These are phyloP conservation scores for Tachina lurida DNA, from an alignment of 2,888 invertebrate species.

Conservation along the genomic window DNA sequence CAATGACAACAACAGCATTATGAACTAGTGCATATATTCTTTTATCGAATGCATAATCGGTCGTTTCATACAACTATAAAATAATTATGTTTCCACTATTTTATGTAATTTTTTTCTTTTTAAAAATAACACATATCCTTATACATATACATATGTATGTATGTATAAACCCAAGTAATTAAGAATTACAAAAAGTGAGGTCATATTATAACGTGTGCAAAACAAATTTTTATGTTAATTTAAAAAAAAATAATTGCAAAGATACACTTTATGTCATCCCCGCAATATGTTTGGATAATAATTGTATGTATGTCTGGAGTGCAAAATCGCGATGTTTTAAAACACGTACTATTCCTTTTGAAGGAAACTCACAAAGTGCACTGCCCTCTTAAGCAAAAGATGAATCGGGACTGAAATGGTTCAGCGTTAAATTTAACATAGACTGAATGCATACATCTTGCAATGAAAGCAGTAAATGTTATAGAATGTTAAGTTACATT, in stretches of 20 bases:
- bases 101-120: conserved; percentile 36
- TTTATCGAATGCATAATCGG: conserved; percentile 13
- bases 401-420: conserved; percentile 77
- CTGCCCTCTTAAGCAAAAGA: conserved; percentile 80
- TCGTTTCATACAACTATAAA: conserved; percentile 13
- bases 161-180: neutral
- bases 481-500: conserved; percentile 67
- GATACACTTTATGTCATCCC: no score
- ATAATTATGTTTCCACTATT: neutral
- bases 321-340: conserved; percentile 17
- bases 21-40: neutral
- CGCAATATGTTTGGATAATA: neutral
- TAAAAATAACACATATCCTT: neutral
- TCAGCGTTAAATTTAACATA: conserved; percentile 61
- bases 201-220: neutral
- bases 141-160: conserved; percentile 6
- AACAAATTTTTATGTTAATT: no score
- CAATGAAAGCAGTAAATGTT: conserved; percentile 40
- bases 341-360: conserved; percentile 75
- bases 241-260: no score
- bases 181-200: conserved; percentile 14
- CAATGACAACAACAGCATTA: neutral
- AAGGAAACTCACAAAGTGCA: conserved; percentile 80
- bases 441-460: conserved; percentile 48
- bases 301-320: neutral